These are phyloP conservation scores for Phrynocephalus versicolor DNA, from an alignment of 2,113 vertebrate genomes.

Conservation along the genomic window DNA sequence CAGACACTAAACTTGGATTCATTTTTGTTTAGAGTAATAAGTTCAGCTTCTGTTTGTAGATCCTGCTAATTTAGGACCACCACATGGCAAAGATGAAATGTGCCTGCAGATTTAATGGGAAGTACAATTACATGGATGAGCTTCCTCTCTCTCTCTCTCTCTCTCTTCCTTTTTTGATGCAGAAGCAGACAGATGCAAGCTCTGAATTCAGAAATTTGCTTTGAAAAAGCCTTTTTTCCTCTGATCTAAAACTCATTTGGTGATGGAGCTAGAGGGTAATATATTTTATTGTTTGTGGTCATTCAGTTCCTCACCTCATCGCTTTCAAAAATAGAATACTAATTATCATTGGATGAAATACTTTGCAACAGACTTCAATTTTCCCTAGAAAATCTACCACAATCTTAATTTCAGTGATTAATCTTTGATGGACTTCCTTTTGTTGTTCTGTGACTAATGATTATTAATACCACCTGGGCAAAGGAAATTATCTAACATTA, in stretches of 20 bases:
- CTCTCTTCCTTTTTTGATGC: conserved; percentile 22
- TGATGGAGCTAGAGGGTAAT: conserved; percentile 47
- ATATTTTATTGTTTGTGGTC: conserved; percentile 22
- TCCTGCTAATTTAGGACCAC: conserved; percentile 26
- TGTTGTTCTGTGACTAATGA: conserved; percentile 59
- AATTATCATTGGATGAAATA: conserved; percentile 62
- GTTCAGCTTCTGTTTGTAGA: neutral
- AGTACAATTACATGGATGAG: conserved; percentile 31
- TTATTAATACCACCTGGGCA: conserved; percentile 56
- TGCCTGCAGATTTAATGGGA: conserved; percentile 36
- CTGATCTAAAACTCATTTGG: conserved; percentile 27
- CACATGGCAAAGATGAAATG: conserved; percentile 49
- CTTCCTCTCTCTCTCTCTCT: conserved; percentile 23
- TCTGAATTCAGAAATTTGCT: conserved; percentile 13
- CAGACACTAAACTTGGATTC: neutral
- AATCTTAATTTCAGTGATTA: conserved; percentile 61
- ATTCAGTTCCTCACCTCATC: conserved; percentile 58
- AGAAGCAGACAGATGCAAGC: conserved; percentile 33
- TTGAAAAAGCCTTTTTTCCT: conserved; percentile 31
- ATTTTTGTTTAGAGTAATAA: conserved; percentile 49
- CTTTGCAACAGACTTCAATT: conserved; percentile 62
- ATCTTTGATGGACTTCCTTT: conserved; percentile 60
- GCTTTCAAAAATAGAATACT: conserved; percentile 13
- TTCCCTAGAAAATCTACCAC: conserved; percentile 47
- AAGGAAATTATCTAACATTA: conserved; percentile 47